Base-by-base conservation (phyloP, 2,888 invertebrate species). In the Liopterus haemorrhoidalis region DNA sequence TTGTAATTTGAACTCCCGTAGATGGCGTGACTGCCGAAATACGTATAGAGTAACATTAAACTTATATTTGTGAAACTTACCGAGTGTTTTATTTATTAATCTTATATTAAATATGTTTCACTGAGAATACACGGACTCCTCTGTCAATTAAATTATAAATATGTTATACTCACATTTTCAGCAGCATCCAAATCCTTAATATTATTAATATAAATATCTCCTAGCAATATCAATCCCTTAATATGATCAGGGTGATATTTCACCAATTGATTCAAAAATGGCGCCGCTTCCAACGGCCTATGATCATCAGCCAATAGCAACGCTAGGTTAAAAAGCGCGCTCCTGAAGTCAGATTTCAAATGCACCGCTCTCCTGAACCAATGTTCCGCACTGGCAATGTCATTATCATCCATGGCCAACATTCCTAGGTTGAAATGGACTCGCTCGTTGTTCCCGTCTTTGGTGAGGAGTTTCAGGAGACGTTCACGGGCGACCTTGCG, bases 381-480 rank as follows among this genome's bases (percentile, higher is more conserved):
- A 42, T 84, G 79, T 66, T 94, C 93, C 0, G 95, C 94, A 58
- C 85, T 85, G 22, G 81, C 81, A 28, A 84, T 87, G 62, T 93
- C 87, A 30, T 85, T 81, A 60, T 92, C 91, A 66, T 96, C 95
- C 93, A 94, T 95, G 28, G 93, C 87, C 31, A 96, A 71, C 95
- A 96, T 95, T 52, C 93, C 95, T 41, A 94, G 74, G 72, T 95
- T 94, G 69, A 96, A 96, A 68, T 89, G 90, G 4, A 94, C 86
- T 49, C 93, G 78, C 64, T 94, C 92, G 65, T 95, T 94, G 47
- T 81, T 81, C 1, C 79, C 73, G 55, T 80, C 79, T 63, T 85
- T 84, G 56, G 83, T 78, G 33, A 92, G 71, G 22, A 95, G 75
- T 59, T 87, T 86, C 25, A 88, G 71, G 2, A 95, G 76, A 38